Evolutionary conservation across 2,797 vertebrate genomes (phyloP), one percentile per base, ranked within the genome.

Genomic region (Leuciscus waleckii): DNA sequence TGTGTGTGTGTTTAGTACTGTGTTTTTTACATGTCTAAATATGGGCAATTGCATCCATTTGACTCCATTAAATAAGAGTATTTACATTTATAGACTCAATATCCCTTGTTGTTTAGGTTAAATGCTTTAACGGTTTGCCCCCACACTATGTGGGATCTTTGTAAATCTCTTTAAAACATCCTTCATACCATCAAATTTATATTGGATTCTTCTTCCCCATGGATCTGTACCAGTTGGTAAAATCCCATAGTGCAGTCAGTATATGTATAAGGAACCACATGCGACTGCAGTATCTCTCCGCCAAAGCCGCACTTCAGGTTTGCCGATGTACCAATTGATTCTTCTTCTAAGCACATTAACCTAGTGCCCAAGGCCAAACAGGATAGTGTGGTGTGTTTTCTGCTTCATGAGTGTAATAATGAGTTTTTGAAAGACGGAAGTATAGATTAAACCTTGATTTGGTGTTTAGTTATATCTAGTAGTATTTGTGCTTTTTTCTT

Each of bases 91-190:
- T 39, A 51, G 9, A 75, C 58, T 51, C 8, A 17, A 8, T 17
- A 23, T 51, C 32, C 32, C 29, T 4, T 21, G 9, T 51, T 51
- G 69, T 75, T 75, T 74, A 35, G 23, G 29, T 74, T 65, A 51
- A 83, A 65, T 51, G 43, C 43, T 65, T 76, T 75, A 51, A 83
- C 56, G 13, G 16, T 75, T 81, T 70, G 19, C 39, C 8, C 7
- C 1, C 21, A 51, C n/a, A 63, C 17, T 2, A 41, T n/a, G 11
- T 73, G 54, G 26, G 81, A 75, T 75, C 70, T 75, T 75, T 65
- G 71, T 83, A 54, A 83, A 83, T 75, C 71, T 83, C 58, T 76
- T 67, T 75, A 67, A 49, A 82, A 67, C 39, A 41, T 73, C 19
- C 19, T 41, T 63, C 35, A n/a, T 51, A 39, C 21, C 13, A 51